Conservation (phyloP, 2,888 invertebrate genomes). For the Isotomurus palustris region DNA sequence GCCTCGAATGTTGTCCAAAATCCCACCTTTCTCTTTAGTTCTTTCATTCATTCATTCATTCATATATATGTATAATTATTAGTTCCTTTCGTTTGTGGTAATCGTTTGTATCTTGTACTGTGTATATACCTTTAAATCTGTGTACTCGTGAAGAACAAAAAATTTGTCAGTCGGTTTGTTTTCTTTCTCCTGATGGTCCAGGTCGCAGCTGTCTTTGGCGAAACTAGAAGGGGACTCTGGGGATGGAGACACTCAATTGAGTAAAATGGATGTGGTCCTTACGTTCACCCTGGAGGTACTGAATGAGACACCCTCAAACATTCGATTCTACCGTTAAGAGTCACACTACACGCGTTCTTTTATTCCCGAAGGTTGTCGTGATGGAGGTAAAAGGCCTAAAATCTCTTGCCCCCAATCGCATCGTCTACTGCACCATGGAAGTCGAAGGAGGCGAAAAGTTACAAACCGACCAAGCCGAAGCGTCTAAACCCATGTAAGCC, state of each 20-base stretch:
- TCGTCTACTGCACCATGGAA: conserved; percentile 99
- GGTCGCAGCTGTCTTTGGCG: conserved; percentile 86
- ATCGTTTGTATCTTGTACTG: conserved; percentile 8
- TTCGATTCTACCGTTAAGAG: too few species aligned
- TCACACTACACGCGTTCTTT: neutral
- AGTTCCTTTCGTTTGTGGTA: conserved; percentile 16
- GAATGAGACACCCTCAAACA: neutral
- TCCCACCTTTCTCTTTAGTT: conserved; percentile 19
- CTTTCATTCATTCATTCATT: conserved; percentile 9
- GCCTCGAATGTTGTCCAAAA: too few species aligned
- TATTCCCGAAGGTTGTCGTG: conserved; percentile 77
- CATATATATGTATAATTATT: conserved; percentile 19
- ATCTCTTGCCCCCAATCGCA: conserved; percentile 91
- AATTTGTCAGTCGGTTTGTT: conserved; percentile 37
- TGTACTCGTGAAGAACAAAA: conserved; percentile 21
- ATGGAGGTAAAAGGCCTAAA: conserved; percentile 99
- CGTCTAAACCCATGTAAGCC: conserved; percentile 90
- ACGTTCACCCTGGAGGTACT: conserved; percentile 92
- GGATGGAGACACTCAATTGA: conserved; percentile 90
- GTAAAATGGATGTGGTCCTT: conserved; percentile 96
- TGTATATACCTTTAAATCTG: conserved; percentile 3
- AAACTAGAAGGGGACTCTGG: conserved; percentile 92
- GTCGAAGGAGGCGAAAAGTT: conserved; percentile 98
- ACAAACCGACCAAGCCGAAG: conserved; percentile 99
- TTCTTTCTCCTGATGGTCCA: conserved; percentile 50